These are phyloP conservation scores for Enteromius thamalakanensis DNA, from an alignment of 2,797 vertebrate species.

Conservation along the genomic window DNA sequence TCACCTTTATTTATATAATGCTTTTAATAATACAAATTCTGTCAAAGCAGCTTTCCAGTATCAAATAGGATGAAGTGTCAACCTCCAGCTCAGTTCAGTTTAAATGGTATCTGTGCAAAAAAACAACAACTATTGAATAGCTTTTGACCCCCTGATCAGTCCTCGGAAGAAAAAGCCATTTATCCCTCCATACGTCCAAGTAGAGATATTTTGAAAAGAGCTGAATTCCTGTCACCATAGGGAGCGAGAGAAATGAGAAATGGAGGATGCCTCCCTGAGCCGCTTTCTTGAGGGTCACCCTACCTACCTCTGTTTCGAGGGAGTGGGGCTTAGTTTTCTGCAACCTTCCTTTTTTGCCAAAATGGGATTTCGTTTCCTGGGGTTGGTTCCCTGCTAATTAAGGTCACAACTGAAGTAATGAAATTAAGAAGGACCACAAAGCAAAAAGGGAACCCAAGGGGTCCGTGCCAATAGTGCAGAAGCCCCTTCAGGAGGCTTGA, in stretches of 20 bases:
- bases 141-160: neutral
- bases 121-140: too few relatives aligned
- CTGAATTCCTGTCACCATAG: slow-evolving; percentile 10
- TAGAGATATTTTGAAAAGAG: neutral
- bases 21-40: too few relatives aligned
- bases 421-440: slow-evolving; percentile 77
- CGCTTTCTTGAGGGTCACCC: slow-evolving; percentile 40
- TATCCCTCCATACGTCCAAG: neutral
- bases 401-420: slow-evolving; percentile 76
- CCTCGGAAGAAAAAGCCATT: neutral
- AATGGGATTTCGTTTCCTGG: slow-evolving; percentile 66
- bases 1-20: too few relatives aligned
- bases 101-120: too few relatives aligned
- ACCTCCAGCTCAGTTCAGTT: too few relatives aligned
- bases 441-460: slow-evolving; percentile 69
- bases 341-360: slow-evolving; percentile 51
- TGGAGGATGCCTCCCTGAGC: slow-evolving; percentile 33
- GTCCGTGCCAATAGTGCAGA: slow-evolving; percentile 66
- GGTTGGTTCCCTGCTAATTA: slow-evolving; percentile 75
- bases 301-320: slow-evolving; percentile 41
- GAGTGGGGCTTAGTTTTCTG: slow-evolving; percentile 47
- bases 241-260: slow-evolving; percentile 38
- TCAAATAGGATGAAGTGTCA: too few relatives aligned
- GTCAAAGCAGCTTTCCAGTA: too few relatives aligned
- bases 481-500: slow-evolving; percentile 60